These are phyloP conservation scores for Dendroctonus valens DNA, from an alignment of 1,140 invertebrate genomes.

Conservation along the genomic window DNA sequence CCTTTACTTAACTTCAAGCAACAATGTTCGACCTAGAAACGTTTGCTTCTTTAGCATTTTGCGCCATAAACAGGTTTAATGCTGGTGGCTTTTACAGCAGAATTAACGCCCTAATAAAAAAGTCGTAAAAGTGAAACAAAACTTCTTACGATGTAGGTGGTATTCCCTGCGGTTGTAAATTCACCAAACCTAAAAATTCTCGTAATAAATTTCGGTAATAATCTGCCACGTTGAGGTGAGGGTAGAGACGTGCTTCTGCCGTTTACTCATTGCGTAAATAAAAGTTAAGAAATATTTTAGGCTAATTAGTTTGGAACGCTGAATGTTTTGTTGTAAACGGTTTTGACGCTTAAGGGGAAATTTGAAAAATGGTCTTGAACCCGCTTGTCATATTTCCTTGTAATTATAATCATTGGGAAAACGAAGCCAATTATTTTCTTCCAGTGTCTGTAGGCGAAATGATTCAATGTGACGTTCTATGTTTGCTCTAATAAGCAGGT, in stretches of 20 bases:
- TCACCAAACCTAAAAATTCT: constrained; percentile 1
- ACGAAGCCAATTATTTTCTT: too few species aligned
- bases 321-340: too few species aligned
- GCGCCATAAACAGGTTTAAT: background rate
- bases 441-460: too few species aligned
- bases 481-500: too few species aligned
- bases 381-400: too few species aligned
- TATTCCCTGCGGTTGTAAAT: constrained; percentile 5
- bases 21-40: too few species aligned
- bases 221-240: background rate
- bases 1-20: too few species aligned
- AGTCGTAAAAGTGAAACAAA: constrained; percentile 3
- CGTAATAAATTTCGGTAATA: background rate
- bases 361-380: too few species aligned
- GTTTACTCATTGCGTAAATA: background rate
- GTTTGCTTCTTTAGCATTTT: background rate
- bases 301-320: background rate
- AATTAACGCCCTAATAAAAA: constrained; percentile 3
- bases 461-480: too few species aligned
- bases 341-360: too few species aligned
- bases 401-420: too few species aligned
- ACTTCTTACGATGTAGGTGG: constrained; percentile 3
- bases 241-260: background rate
- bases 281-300: background rate
- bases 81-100: constrained; percentile 1